Percentiles rank a stretch among this genome's conserved stretches.
Conservation (phyloP, 1,140 invertebrate genomes). For the Seison nebaliae region DNA sequence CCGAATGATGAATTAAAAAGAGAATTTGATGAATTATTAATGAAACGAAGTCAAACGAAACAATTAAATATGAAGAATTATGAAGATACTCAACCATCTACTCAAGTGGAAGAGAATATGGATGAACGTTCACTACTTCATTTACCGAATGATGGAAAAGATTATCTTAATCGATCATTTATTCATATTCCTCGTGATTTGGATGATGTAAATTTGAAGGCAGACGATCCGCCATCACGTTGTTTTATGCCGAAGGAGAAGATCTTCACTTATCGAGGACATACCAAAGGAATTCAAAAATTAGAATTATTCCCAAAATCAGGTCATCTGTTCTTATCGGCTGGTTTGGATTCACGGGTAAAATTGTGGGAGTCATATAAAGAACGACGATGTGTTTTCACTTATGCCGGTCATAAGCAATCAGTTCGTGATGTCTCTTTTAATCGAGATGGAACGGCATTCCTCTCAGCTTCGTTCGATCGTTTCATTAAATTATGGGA, state of each 20-base stretch:
- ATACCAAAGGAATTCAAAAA: conserved; percentile 80
- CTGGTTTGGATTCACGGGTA: conserved; percentile 80
- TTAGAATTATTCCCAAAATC: conserved; percentile 79
- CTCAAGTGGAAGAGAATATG: not conserved
- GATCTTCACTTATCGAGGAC: conserved; percentile 81
- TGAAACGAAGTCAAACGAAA: conserved; percentile 39
- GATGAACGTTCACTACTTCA: conserved; percentile 2
- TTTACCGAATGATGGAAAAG: conserved; percentile 54
- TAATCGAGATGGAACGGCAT: conserved; percentile 68
- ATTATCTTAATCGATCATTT: conserved; percentile 87
- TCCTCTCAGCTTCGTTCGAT: conserved; percentile 59
- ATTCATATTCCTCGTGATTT: conserved; percentile 74
- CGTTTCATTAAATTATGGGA: conserved; percentile 88
- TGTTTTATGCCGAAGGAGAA: conserved; percentile 90
- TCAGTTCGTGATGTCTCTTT: conserved; percentile 84
- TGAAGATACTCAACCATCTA: conserved; percentile 30
- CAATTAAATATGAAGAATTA: conserved; percentile 55
- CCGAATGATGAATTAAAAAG: conserved; percentile 64
- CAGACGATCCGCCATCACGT: conserved; percentile 64
- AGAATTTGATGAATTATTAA: conserved; percentile 68
- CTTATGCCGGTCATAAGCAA: conserved; percentile 81
- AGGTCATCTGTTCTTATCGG: conserved; percentile 73
- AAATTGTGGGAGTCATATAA: conserved; percentile 93
- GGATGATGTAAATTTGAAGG: conserved; percentile 67
- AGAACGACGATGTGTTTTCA: conserved; percentile 64